Evolutionary conservation across 2,888 invertebrate species (phyloP), one percentile per base, ranked within the genome.

Genomic region (Tenthredo scrophulariae): DNA sequence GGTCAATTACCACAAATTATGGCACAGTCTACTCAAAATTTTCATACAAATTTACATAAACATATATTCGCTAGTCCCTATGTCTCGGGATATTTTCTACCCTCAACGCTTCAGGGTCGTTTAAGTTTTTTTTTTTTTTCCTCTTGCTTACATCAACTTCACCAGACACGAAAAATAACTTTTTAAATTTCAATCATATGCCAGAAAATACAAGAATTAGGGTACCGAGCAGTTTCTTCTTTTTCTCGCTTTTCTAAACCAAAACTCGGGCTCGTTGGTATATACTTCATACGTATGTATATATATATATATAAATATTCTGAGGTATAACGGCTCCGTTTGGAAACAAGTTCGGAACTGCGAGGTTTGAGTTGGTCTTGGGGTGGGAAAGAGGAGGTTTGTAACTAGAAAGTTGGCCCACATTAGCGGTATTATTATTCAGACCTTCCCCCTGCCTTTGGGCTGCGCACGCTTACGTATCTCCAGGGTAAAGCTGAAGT

Each of bases 351-450:
- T 74, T 74, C 10, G 72, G n/a, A 67, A 74, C 72, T 43, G 43
- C 26, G 72, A 74, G 72, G 43, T 74, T 74, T 74, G 72, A 74
- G 72, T 74, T 74, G 72, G 43, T 74, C 2, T 62, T 4, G 62
- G 54, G 54, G 54, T 54, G 18, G 54, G 54, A n/a, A 54, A n/a
- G 54, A 10, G 72, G 72, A 26, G 43, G 72, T 74, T 74, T 74
- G 72, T 74, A 74, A 74, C 72, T 74, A 74, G 72, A 43, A 74
- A 74, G 72, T 74, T 74, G 72, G 72, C 72, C 72, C 22, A 74
- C 72, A 74, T 74, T 74, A 74, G 43, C 72, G 40, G 72, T 74
- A 74, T 74, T 74, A 74, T 74, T 74, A 74, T 74, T 74, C 72
- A 74, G 72, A 43, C 72, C 72, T 43, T 4, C 43, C 72, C 62